Percentiles rank a stretch among this genome's conserved stretches.
These are phyloP conservation scores for Cyanoramphus novaezelandiae DNA, from an alignment of 2,113 vertebrate genomes.

Conservation along the genomic window DNA sequence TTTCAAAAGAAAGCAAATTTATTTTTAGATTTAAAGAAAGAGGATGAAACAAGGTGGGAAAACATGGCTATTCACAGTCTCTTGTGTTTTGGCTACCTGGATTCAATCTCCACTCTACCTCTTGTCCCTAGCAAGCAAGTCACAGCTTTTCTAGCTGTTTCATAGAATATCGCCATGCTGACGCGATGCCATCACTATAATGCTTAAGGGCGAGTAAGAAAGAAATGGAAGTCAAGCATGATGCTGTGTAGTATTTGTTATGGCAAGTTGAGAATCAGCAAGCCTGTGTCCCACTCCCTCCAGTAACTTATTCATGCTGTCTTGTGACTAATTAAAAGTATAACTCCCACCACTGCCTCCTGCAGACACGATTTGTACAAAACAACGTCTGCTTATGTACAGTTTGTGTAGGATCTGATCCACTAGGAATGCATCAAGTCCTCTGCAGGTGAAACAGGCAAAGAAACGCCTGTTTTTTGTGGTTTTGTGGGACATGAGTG, in stretches of 20 bases:
- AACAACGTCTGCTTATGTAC: background rate
- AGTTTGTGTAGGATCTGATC: background rate
- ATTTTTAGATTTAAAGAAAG: background rate
- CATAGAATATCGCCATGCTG: background rate
- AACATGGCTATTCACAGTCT: background rate
- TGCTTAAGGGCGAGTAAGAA: background rate
- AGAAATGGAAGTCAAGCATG: background rate
- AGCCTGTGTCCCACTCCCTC: background rate
- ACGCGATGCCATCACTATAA: background rate
- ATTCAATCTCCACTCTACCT: background rate
- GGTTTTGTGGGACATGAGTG: background rate
- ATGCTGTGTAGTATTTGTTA: background rate
- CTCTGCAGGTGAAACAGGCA: background rate
- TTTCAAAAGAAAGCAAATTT: background rate
- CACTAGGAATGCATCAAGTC: background rate
- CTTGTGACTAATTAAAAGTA: background rate
- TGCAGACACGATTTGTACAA: background rate
- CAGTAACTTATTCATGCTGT: background rate
- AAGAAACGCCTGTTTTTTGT: background rate
- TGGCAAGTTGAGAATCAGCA: background rate
- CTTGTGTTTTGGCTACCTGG: background rate
- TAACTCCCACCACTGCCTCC: slow-evolving; percentile 1
- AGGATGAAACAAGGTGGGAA: background rate
- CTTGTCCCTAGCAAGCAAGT: background rate
- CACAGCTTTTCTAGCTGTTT: background rate